Conservation (phyloP, 2,888 invertebrate species). For the Noctua janthina region DNA sequence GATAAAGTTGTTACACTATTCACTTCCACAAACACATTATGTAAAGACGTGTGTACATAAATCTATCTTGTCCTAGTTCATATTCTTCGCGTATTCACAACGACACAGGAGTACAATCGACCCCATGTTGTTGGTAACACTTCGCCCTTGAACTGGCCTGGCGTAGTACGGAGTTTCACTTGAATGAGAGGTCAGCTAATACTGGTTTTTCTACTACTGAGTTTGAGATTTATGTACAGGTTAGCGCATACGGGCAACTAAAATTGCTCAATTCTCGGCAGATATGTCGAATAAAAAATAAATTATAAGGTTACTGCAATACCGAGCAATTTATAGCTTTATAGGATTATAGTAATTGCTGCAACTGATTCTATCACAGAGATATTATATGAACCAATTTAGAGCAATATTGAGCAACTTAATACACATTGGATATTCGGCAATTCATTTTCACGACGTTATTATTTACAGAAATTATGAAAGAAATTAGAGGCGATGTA, state of each 20-base stretch:
- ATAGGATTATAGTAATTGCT: not conserved
- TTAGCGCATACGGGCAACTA: not conserved
- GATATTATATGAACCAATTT: too few relatives aligned
- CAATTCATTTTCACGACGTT: not conserved
- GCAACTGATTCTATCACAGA: not conserved
- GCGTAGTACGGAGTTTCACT: not conserved
- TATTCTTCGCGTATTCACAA: slow-evolving; percentile 28
- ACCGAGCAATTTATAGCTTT: not conserved
- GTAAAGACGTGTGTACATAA: slow-evolving; percentile 46
- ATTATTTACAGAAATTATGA: not conserved
- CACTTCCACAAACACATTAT: slow-evolving; percentile 48
- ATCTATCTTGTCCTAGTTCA: slow-evolving; percentile 46
- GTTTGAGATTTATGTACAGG: not conserved
- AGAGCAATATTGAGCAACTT: not conserved
- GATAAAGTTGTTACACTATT: slow-evolving; percentile 35
- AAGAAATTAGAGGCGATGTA: not conserved
- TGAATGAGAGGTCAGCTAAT: not conserved
- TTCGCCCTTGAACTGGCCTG: not conserved
- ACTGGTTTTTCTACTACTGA: not conserved
- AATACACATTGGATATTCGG: not conserved
- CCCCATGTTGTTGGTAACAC: not conserved
- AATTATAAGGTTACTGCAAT: too few relatives aligned
- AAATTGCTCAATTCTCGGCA: not conserved
- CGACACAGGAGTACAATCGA: slow-evolving; percentile 1
- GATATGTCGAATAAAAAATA: too few relatives aligned